Base-by-base conservation (phyloP, 2,797 vertebrate genomes). In the Poeciliopsis turneri region DNA sequence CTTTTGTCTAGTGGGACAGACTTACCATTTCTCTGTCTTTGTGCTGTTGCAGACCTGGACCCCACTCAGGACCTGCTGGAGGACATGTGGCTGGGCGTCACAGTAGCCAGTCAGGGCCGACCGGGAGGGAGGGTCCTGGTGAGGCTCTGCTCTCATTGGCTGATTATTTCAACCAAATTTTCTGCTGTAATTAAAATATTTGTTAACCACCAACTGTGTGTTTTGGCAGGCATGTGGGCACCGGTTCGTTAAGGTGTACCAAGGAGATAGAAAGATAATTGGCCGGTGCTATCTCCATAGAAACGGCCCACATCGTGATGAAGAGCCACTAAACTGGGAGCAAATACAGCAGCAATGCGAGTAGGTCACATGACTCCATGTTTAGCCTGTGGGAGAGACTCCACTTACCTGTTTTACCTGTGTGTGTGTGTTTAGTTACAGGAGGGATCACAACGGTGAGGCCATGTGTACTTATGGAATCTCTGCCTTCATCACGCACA, bases 11-110 rank as follows among this genome's bases (percentile, higher is more conserved):
- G 53, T 10, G 25, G 3, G 25, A n/a, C 9, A 55, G 7, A 9
- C 49, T 51, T 51, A 51, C 20, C 49, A 25, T 20, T 51, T 51
- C 23, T 16, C 61, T 70, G 46, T 41, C 39, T 43, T 43, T 4
- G 69, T 73, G 45, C 59, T 78, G 16, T 89, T 87, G 6, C 86
- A 95, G 90, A 89, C 28, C 25, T 82, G 57, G 53, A 55, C 8
- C n/a, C 12, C 0, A 72, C 82, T 2, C 94, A 96, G 81, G 93
- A 93, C 81, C 78, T 95, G 72, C 88, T 98, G 10, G 96, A 99
- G 57, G 96, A 96, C 90, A 99, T 99, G 97, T 99, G 98, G 98
- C 90, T 99, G 28, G 98, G 98, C 0, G 97, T 98, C 86, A 95
- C 97, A 0, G 95, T 98, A 72, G 96, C 95, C 92, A 98, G 97